A percentile compares a stretch with the other conserved stretches of the same genome.
These are phyloP conservation scores for Rattus norvegicus DNA, from an alignment of 2,113 vertebrate species.

Conservation along the genomic window DNA sequence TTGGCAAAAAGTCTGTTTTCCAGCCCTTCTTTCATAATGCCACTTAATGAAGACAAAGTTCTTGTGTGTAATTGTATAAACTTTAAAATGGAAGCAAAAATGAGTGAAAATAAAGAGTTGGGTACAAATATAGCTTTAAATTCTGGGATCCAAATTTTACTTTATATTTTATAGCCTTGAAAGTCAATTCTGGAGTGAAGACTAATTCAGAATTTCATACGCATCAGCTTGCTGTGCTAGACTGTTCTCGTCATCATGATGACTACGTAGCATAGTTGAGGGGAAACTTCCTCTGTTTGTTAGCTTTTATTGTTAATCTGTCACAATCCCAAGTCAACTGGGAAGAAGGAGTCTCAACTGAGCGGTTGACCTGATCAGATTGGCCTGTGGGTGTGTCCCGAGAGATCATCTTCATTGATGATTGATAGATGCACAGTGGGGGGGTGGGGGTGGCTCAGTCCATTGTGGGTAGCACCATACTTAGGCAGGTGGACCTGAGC, in stretches of 20 bases:
- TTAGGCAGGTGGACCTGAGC: neutral
- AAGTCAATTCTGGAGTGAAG: neutral
- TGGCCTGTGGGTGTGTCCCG: neutral
- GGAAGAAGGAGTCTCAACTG: neutral
- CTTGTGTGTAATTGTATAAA: neutral
- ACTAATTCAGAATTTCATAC: conserved; percentile 29
- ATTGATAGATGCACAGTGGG: neutral
- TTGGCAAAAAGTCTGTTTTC: neutral
- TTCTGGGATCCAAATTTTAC: conserved; percentile 16
- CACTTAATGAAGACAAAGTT: conserved; percentile 23
- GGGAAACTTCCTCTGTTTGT: neutral
- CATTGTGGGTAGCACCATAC: neutral
- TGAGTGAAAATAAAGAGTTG: neutral
- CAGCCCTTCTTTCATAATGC: neutral
- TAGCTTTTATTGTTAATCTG: neutral
- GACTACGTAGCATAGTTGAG: neutral
- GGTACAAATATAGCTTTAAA: neutral
- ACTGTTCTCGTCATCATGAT: neutral
- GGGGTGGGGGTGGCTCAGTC: neutral
- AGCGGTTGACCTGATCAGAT: neutral
- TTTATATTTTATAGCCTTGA: neutral
- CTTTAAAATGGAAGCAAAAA: conserved; percentile 21
- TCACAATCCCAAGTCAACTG: neutral
- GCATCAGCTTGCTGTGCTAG: neutral
- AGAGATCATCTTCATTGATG: neutral